Evolutionary conservation across 2,113 vertebrate species (phyloP).

Genomic region (Lepisosteus oculatus): DNA sequence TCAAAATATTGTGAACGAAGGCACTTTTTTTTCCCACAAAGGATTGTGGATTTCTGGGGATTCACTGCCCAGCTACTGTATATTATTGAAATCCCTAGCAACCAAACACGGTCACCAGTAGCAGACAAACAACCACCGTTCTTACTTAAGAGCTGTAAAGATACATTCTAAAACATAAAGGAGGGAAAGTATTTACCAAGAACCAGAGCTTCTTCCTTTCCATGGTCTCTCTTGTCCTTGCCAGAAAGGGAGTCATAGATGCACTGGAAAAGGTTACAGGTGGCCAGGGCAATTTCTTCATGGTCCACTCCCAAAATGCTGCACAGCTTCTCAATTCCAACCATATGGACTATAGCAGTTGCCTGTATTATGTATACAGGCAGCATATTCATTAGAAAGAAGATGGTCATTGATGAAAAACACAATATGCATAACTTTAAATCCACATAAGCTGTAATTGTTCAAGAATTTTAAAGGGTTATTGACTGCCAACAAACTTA

Average conservation of each 20-base stretch:
- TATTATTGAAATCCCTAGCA: too few species aligned
- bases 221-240: constrained; percentile 76
- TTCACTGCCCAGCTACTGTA: too few species aligned
- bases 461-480: too few species aligned
- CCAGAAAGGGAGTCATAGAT: constrained; percentile 83
- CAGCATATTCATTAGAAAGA: neutral
- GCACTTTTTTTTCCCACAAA: too few species aligned
- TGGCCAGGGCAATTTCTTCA: constrained; percentile 82
- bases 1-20: too few species aligned
- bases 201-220: constrained; percentile 87
- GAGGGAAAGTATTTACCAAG: constrained; percentile 67
- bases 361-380: constrained; percentile 58
- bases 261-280: constrained; percentile 86
- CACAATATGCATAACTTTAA: neutral
- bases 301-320: constrained; percentile 84
- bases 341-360: constrained; percentile 77
- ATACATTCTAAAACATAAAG: neutral
- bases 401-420: too few species aligned
- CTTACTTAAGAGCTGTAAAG: too few species aligned
- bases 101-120: too few species aligned
- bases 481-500: too few species aligned
- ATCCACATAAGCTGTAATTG: neutral
- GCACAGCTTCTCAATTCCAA: constrained; percentile 80
- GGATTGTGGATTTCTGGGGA: too few species aligned
- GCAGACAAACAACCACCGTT: too few species aligned